Base-by-base conservation (phyloP, 2,113 vertebrate genomes). In the Ameiurus melas region DNA sequence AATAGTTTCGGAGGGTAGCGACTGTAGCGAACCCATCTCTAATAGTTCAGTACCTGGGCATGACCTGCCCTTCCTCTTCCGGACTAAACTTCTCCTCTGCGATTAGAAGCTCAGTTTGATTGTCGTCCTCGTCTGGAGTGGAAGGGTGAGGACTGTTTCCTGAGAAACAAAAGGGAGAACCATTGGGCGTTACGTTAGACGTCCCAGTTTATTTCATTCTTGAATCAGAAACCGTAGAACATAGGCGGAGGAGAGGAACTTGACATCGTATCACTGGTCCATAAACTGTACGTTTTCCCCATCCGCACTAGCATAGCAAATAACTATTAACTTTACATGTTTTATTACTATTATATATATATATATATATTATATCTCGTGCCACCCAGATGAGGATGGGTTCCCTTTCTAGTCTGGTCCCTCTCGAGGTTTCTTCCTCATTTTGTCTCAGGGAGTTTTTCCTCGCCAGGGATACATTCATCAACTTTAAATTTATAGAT, bases 71-170 rank as follows among this genome's bases (percentile, higher is more conserved):
- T 9, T 99, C 98, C 87, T 99, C 97, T 92, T 99, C 98, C 0
- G 98, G 98, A 90, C 98, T 99, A 92, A 98, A 96, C 87, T 99
- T 99, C 93, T 99, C 98, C 93, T 99, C 98, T 0, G 98, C 98
- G 0, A 99, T 99, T 88, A 99, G 94, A 73, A 99, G 91, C 91
- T 99, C 98, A 0, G 97, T 96, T 94, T 99, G 98, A 92, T 97
- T 97, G 91, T 99, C 98, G n/a, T 99, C 98, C 84, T 99, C 98
- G 89, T 99, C 98, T 0, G 97, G 96, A 88, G 97, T 96, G 27
- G 98, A 98, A 0, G 98, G 98, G 91, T 99, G 98, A 3, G 98
- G 98, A 91, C 98, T 99, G 92, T 95, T 99, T 1, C 98, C 98
- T 99, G 91, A 12, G 75, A 86, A 53, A 57, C 64, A 85, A 51